Conservation (phyloP, 2,113 vertebrate species). For the Anguilla japonica region DNA sequence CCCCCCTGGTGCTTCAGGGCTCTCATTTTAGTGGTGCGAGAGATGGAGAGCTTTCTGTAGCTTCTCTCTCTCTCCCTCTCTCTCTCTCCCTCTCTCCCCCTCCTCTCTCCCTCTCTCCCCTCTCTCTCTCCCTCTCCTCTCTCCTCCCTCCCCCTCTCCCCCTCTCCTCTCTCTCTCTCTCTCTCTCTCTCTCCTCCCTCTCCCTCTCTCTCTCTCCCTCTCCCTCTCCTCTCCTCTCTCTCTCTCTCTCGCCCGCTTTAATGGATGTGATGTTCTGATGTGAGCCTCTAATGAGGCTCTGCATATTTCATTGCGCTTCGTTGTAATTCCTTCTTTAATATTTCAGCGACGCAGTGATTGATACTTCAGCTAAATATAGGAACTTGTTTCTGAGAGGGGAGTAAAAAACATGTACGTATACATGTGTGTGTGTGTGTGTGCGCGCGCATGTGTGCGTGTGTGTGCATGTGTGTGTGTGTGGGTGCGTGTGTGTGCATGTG, state of each 20-base stretch:
- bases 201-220: background rate
- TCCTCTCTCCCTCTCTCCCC: background rate
- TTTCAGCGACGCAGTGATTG: conserved; percentile 14
- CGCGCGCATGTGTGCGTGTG: no score
- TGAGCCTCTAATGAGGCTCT: conserved; percentile 16
- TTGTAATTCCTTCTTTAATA: conserved; percentile 21
- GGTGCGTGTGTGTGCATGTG: no score
- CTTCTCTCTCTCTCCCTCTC: background rate
- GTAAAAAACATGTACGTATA: background rate
- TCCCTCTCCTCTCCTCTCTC: background rate
- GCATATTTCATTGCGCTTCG: conserved; percentile 26
- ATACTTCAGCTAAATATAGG: conserved; percentile 21
- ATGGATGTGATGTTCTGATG: background rate
- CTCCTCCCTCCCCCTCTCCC: background rate
- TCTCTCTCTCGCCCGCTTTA: background rate
- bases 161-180: background rate
- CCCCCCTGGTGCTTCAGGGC: background rate
- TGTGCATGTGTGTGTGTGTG: no score
- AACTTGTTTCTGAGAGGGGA: conserved; percentile 1
- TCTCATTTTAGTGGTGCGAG: no score
- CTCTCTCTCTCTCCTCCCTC: background rate
- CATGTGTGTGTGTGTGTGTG: background rate
- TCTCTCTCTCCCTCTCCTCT: background rate
- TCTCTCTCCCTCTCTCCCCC: background rate
- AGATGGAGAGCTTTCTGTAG: no score